phyloP scores from a whole-genome alignment of 2,113 vertebrate species.

The Castor canadensis region DNA sequence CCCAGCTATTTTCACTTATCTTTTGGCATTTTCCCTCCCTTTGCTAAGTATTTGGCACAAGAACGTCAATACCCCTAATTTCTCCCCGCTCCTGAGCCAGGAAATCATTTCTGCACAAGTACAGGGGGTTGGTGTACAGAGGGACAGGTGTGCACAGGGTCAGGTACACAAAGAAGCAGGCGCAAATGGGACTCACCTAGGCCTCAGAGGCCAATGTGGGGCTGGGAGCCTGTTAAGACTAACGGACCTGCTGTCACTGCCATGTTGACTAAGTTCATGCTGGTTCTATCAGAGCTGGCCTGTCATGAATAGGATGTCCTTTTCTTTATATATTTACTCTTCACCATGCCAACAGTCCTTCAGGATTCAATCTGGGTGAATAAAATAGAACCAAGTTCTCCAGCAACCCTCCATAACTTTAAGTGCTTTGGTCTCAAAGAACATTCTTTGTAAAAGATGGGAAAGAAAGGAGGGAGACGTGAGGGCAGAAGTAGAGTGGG shows the following conservation, averaged over 20 bases:
- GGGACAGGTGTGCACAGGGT: neutral
- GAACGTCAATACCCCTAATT: neutral
- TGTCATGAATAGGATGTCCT: too few relatives aligned
- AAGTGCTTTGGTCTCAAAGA: neutral
- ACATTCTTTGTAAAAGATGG: neutral
- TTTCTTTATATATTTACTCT: neutral
- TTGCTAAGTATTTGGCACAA: neutral
- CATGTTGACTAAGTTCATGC: accelerated
- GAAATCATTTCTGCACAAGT: neutral
- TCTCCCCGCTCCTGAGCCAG: neutral
- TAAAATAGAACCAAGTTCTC: neutral
- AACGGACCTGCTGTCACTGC: neutral
- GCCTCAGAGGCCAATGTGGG: too few relatives aligned
- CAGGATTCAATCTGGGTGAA: neutral
- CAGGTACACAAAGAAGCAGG: too few relatives aligned
- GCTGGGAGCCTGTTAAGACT: neutral
- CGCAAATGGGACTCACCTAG: too few relatives aligned
- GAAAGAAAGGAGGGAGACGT: neutral
- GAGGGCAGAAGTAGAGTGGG: accelerated
- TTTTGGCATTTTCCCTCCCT: neutral
- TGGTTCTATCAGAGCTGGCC: neutral
- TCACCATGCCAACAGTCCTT: neutral
- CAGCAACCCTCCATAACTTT: neutral
- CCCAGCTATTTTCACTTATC: neutral
- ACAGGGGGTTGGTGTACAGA: neutral